phyloP scores from a whole-genome alignment of 2,888 invertebrate genomes.

The Tetheella fluctuosa region DNA sequence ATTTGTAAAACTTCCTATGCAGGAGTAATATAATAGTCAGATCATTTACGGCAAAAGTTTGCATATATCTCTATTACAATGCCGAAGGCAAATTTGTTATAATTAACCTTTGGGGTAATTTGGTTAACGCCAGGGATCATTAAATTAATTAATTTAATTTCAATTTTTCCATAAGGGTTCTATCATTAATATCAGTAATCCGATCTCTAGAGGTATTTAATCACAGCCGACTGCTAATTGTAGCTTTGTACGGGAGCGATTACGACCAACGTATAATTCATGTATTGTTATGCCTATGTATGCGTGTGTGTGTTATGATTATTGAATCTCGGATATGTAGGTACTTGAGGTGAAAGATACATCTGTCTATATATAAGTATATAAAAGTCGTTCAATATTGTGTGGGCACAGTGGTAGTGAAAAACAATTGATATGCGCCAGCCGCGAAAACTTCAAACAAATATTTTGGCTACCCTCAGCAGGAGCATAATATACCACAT shows the following conservation, averaged over 20 bases:
- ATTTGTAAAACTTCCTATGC: neutral
- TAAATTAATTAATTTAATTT: conserved; percentile 42
- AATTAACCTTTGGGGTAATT: conserved; percentile 35
- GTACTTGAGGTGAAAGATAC: neutral
- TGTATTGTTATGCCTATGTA: conserved; percentile 18
- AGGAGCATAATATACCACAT: too few species aligned
- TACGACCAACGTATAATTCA: conserved; percentile 31
- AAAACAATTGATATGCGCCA: too few species aligned
- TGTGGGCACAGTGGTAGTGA: too few species aligned
- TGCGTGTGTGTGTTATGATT: neutral
- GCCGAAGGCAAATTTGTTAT: conserved; percentile 30
- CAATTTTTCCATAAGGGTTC: conserved; percentile 33
- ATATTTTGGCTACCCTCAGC: too few species aligned
- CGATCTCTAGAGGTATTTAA: conserved; percentile 36
- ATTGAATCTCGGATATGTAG: neutral
- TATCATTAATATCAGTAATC: conserved; percentile 45
- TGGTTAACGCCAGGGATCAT: conserved; percentile 37
- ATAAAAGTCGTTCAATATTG: neutral
- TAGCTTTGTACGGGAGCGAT: conserved; percentile 35
- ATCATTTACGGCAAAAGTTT: neutral
- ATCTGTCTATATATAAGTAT: neutral
- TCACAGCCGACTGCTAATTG: conserved; percentile 33
- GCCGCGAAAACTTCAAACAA: too few species aligned
- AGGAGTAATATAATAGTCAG: neutral
- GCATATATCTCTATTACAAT: neutral